These are phyloP conservation scores for Ochlodes sylvanus DNA, from an alignment of 2,888 invertebrate species.

Conservation along the genomic window DNA sequence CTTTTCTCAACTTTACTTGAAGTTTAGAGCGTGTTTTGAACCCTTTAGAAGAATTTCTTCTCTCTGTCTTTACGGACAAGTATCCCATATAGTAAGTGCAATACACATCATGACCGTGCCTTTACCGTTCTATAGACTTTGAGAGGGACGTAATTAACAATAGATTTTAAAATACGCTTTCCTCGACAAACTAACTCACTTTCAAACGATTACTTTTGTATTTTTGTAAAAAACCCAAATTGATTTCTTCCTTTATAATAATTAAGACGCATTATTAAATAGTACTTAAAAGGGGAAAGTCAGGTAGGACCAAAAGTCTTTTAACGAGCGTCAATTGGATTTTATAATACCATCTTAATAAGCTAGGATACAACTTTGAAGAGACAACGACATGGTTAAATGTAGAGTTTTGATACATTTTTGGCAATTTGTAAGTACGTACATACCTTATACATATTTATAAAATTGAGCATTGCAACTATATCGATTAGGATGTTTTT, in stretches of 20 bases:
- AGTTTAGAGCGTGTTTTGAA: conserved; percentile 82
- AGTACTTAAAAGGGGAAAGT: conserved; percentile 63
- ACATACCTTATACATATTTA: conserved; percentile 49
- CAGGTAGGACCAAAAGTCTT: conserved; percentile 70
- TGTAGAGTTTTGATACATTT: conserved; percentile 63
- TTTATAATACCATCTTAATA: conserved; percentile 68
- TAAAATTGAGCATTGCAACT: conserved; percentile 50
- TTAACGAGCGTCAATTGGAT: conserved; percentile 73
- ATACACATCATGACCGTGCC: conserved; percentile 85
- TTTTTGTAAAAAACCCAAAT: conserved; percentile 70
- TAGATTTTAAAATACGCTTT: conserved; percentile 78
- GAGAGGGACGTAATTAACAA: conserved; percentile 85
- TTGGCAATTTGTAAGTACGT: conserved; percentile 60
- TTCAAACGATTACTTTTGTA: conserved; percentile 72
- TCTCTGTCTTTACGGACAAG: conserved; percentile 79
- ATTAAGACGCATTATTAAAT: conserved; percentile 55
- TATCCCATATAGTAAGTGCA: conserved; percentile 78
- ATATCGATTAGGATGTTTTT: conserved; percentile 27
- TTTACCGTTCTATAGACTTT: conserved; percentile 84
- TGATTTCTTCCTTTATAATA: conserved; percentile 60
- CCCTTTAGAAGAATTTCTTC: conserved; percentile 81
- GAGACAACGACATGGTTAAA: conserved; percentile 74
- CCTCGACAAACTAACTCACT: conserved; percentile 64
- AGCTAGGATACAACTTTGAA: conserved; percentile 70
- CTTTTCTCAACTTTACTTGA: conserved; percentile 81